Conservation (phyloP, 2,113 vertebrate genomes). For the Campylomormyrus tamandua region DNA sequence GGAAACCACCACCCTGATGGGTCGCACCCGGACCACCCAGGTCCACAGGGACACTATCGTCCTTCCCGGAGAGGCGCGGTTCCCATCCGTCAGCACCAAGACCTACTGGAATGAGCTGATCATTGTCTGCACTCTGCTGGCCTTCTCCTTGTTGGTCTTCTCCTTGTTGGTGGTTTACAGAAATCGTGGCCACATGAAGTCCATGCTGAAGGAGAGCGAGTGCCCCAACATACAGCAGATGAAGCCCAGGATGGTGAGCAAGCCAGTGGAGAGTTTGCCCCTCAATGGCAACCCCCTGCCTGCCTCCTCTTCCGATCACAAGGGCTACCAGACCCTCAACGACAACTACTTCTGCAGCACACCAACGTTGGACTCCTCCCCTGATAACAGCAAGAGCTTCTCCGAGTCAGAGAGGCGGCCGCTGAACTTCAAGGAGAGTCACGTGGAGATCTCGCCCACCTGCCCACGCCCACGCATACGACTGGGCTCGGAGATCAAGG, state of each 20-base stretch:
- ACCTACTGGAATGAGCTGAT: constrained; percentile 92
- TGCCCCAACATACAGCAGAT: constrained; percentile 69
- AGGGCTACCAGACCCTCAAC: constrained; percentile 87
- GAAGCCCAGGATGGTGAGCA: constrained; percentile 57
- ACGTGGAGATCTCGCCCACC: constrained; percentile 74
- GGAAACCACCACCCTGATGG: constrained; percentile 56
- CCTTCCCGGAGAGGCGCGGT: constrained; percentile 52
- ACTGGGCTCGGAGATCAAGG: constrained; percentile 89
- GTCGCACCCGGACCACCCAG: constrained; percentile 52
- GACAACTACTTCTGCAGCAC: constrained; percentile 77
- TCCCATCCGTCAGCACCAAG: constrained; percentile 59
- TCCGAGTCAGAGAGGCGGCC: constrained; percentile 77
- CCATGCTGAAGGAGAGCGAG: constrained; percentile 76
- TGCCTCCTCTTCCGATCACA: constrained; percentile 67
- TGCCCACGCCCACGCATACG: constrained; percentile 84
- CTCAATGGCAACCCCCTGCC: constrained; percentile 73
- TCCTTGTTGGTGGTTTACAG: constrained; percentile 73
- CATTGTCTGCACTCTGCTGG: constrained; percentile 77
- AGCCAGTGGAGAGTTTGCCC: constrained; percentile 73
- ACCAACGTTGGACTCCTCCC: constrained; percentile 65
- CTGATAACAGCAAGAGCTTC: constrained; percentile 63
- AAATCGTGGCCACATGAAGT: constrained; percentile 75
- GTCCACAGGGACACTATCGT: constrained; percentile 49
- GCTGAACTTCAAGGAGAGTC: constrained; percentile 74
- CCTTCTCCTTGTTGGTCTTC: constrained; percentile 59